Conservation (phyloP, 2,888 invertebrate genomes). For the Agrochola lota region DNA sequence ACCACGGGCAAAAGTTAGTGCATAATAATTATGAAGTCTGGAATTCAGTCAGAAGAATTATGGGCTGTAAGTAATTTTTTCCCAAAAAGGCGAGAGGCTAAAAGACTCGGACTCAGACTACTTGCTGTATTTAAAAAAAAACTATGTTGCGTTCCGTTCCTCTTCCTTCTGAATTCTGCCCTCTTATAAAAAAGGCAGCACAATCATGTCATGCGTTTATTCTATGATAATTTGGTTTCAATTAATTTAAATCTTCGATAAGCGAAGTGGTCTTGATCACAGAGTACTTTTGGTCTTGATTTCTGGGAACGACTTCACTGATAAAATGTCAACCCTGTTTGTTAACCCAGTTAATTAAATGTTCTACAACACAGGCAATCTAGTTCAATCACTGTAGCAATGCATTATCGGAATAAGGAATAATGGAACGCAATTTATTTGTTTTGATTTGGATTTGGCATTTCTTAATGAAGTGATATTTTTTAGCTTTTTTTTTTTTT, state of each 20-base stretch:
- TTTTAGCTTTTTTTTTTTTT: background rate
- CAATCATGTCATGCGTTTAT: background rate
- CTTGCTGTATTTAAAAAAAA: background rate
- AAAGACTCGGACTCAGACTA: too few relatives aligned
- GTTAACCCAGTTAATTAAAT: background rate
- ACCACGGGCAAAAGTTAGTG: too few relatives aligned
- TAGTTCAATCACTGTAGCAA: too few relatives aligned
- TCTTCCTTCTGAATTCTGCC: background rate
- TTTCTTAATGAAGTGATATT: background rate
- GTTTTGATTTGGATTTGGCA: background rate
- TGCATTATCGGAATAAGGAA: too few relatives aligned
- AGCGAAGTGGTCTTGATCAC: too few relatives aligned
- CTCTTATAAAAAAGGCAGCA: background rate
- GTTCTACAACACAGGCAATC: background rate
- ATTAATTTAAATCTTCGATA: too few relatives aligned
- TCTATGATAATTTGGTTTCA: background rate
- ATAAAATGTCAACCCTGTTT: background rate
- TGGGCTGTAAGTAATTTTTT: too few relatives aligned
- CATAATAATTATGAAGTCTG: too few relatives aligned
- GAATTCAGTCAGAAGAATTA: too few relatives aligned
- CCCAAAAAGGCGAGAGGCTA: too few relatives aligned
- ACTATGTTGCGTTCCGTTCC: background rate
- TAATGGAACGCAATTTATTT: constrained; percentile 7
- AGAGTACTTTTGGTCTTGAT: too few relatives aligned
- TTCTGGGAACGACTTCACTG: background rate